Base-by-base conservation (phyloP, 2,888 invertebrate genomes). In the Epirrhoe alternata region DNA sequence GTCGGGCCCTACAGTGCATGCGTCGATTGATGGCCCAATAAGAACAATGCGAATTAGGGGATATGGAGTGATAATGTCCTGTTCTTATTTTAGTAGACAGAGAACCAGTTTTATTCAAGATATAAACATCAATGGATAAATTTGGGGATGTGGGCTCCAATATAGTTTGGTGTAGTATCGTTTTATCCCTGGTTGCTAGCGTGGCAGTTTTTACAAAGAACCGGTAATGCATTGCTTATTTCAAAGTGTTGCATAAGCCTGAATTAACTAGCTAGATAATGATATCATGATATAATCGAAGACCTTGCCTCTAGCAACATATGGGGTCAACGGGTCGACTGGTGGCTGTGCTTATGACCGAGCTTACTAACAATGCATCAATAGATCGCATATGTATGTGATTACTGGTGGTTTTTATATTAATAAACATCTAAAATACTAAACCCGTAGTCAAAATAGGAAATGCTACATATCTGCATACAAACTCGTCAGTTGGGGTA, bases 1-100 rank as follows among this genome's bases (percentile, higher is more conserved):
- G 80, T 77, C 81, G 78, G 75, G 79, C 75, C 77, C 77, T 82
- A 83, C 80, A 84, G 82, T 81, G 86, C 83, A 84, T 82, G 84
- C 85, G 82, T 80, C 74, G 87, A 92, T 89, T 90, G 90, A 91
- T 90, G 87, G 84, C 82, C 88, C 86, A 89, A 88, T 89, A 86
- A 81, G 84, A 89, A 89, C 88, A 88, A 87, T 86, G 87, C 78
- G 84, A 81, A 84, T 82, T 85, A 81, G 81, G 79, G 80, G 79
- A 75, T 78, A 75, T 76, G 74, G 52, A 70, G 66, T 67, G 65
- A 70, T 72, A 72, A 61, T 64, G 61, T 69, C 66, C 50, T 56
- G 65, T 54, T 59, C 67, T 71, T 71, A 65, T 71, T 70, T 68
- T 35, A 45, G 50, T 64, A 63, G 31, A 47, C 56, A 17, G 17